Evolutionary conservation across 1,140 invertebrate species (phyloP).

Genomic region (Aphaenogaster rudis): DNA sequence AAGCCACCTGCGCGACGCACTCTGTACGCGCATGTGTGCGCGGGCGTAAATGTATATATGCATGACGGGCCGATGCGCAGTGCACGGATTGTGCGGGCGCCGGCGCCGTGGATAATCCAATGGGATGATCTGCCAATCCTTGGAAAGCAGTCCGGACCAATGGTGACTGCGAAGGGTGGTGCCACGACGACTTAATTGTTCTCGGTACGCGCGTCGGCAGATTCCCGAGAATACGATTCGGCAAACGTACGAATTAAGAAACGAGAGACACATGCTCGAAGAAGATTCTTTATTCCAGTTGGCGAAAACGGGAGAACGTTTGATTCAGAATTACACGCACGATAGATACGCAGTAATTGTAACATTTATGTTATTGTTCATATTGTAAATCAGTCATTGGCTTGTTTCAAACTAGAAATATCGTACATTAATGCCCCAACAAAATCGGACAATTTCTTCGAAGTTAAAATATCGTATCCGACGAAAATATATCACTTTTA

Average conservation of each 20-base stretch:
- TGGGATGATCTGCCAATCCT: conserved; percentile 86
- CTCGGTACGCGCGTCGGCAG: conserved; percentile 1
- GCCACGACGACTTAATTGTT: conserved; percentile 67
- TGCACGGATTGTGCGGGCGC: conserved; percentile 76
- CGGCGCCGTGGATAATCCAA: conserved; percentile 86
- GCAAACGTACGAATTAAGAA: conserved; percentile 3
- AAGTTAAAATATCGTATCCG: not conserved
- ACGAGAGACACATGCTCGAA: not conserved
- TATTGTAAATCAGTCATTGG: not conserved
- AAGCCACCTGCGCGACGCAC: conserved; percentile 32
- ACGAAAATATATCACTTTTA: not conserved
- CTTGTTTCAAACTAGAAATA: not conserved
- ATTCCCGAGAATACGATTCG: conserved; percentile 35
- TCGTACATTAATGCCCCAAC: not conserved
- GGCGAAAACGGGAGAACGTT: not conserved
- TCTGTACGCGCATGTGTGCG: conserved; percentile 19
- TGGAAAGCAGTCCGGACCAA: conserved; percentile 80
- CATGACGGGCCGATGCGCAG: conserved; percentile 68
- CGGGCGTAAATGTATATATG: not conserved
- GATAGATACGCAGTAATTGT: not conserved
- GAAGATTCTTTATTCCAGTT: not conserved
- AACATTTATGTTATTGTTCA: too few relatives aligned
- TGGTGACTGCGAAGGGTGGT: conserved; percentile 76
- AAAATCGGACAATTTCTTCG: not conserved
- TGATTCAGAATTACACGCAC: not conserved